Base-by-base conservation (phyloP, 2,113 vertebrate genomes). In the Triplophysa rosa region DNA sequence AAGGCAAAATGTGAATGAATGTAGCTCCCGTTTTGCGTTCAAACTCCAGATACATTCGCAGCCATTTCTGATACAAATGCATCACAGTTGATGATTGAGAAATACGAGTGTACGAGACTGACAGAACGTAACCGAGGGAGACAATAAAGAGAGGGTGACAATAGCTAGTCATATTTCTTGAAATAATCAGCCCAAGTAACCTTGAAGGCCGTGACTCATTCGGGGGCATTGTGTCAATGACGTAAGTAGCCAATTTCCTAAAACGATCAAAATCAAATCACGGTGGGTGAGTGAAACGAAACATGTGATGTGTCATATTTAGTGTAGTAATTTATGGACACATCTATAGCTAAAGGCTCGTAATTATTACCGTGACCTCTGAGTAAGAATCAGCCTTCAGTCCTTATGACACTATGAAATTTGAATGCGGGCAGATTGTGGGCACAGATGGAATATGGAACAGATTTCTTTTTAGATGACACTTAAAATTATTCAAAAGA, bases 131-230 rank as follows among this genome's bases (percentile, higher is more conserved):
- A 82, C 14, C 23, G 45, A 58, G 65, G 17, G 12, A 64, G 58
- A 24, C 10, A 68, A n/a, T 76, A 52, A 66, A 62, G 66, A 54
- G 29, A 62, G 73, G 8, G 56, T 3, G 62, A 33, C 33, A 78
- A 65, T 74, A 45, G 49, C 54, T 45, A 59, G 64, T n/a, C 52
- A 40, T 78, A 52, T 58, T 67, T 45, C 70, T 67, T 24, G 17
- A 66, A 77, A 75, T 71, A 64, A 68, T 68, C 78, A 78, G 75
- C 80, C 74, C 54, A 69, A 84, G 68, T 77, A 80, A 81, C 84
- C 78, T 85, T 78, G 81, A 82, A 73, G 81, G 69, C 66, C 56
- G 73, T 87, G 82, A 86, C 56, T 83, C 81, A 80, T 80, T 42
- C 54, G 42, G 72, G 70, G 82, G 73, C 70, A 80, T 23, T 67